Conservation (phyloP, 2,797 vertebrate genomes). For the Oophaga sylvatica region DNA sequence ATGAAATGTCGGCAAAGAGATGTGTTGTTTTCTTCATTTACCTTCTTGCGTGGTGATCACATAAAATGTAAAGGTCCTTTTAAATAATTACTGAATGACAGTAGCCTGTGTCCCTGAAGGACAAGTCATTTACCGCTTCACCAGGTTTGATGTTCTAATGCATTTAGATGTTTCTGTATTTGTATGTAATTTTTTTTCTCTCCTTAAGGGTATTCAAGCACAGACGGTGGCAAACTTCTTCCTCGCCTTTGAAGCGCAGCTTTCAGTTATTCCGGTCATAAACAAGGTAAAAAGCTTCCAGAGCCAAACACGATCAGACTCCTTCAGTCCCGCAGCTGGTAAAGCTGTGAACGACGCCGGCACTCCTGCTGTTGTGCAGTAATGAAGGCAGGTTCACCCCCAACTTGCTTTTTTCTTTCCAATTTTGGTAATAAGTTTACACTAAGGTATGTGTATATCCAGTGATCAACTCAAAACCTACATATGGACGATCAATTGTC, state of each 20-base stretch:
- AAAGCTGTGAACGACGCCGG: too few species aligned
- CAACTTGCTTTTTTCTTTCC: too few species aligned
- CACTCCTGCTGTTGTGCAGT: neutral
- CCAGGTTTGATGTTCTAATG: slow-evolving; percentile 27
- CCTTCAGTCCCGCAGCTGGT: neutral
- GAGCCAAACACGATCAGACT: neutral
- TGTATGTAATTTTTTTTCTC: slow-evolving; percentile 57
- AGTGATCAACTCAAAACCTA: neutral
- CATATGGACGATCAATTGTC: too few species aligned
- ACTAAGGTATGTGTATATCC: neutral
- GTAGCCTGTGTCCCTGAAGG: neutral
- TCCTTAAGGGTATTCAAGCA: slow-evolving; percentile 90
- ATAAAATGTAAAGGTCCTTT: slow-evolving; percentile 26
- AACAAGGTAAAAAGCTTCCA: slow-evolving; percentile 86
- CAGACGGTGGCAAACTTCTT: slow-evolving; percentile 98
- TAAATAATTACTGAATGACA: neutral
- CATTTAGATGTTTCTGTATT: slow-evolving; percentile 29
- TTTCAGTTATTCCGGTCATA: slow-evolving; percentile 93
- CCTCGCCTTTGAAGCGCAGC: slow-evolving; percentile 94
- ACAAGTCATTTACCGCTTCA: slow-evolving; percentile 20
- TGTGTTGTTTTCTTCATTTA: neutral
- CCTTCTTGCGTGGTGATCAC: neutral
- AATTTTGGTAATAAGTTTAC: neutral
- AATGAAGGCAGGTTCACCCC: neutral
- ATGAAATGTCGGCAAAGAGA: slow-evolving; percentile 1